Evolutionary conservation across 2,888 invertebrate genomes (phyloP).

Genomic region (Hipparchia sbordonii): DNA sequence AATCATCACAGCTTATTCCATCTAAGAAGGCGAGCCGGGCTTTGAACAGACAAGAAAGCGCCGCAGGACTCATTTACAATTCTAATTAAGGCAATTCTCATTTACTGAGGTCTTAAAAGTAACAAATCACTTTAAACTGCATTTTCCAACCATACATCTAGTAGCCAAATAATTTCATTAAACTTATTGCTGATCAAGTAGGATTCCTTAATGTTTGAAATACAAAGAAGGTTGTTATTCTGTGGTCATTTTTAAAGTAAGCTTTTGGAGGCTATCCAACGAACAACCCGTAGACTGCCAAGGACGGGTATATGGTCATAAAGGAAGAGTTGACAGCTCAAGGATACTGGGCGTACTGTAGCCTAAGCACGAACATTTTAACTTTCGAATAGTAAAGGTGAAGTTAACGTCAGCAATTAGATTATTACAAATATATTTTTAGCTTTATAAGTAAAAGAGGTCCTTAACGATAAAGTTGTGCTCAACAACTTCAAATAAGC

Average conservation of each 20-base stretch:
- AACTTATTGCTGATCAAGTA: neutral
- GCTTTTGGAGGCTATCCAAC: too few species aligned
- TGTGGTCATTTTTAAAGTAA: too few species aligned
- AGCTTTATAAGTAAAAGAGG: too few species aligned
- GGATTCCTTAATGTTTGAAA: neutral
- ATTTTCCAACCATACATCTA: constrained; percentile 12
- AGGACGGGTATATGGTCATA: too few species aligned
- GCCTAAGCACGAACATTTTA: too few species aligned
- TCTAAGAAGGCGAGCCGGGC: constrained; percentile 66
- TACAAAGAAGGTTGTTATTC: too few species aligned
- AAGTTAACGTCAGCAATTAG: too few species aligned
- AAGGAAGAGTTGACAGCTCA: too few species aligned
- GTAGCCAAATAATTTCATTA: constrained; percentile 5
- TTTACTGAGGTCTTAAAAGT: constrained; percentile 75
- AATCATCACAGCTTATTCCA: constrained; percentile 78
- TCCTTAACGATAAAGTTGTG: neutral
- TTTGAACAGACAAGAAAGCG: constrained; percentile 76
- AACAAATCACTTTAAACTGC: constrained; percentile 56
- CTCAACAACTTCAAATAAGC: neutral
- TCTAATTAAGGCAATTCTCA: constrained; percentile 80
- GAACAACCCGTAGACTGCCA: too few species aligned
- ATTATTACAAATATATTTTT: too few species aligned
- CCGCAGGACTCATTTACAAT: constrained; percentile 80
- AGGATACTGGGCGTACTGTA: too few species aligned
- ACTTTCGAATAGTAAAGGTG: too few species aligned